Conservation (phyloP, 2,888 invertebrate species). For the Cordilura impudica region DNA sequence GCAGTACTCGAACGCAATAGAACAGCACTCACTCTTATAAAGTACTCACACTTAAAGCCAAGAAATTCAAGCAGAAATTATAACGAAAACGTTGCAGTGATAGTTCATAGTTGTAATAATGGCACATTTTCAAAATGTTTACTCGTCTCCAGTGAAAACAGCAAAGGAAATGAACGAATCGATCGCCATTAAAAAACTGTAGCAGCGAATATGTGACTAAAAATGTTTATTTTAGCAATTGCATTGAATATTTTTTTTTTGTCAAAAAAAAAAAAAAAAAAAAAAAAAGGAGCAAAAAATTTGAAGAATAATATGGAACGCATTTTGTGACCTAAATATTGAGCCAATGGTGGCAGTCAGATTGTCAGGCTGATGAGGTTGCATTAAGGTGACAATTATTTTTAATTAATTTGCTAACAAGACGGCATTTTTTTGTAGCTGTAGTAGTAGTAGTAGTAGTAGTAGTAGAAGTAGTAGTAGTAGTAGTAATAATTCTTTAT, state of each 20-base stretch:
- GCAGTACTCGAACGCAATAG: background rate
- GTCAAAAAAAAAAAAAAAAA: background rate
- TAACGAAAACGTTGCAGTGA: background rate
- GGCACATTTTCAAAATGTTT: slow-evolving; percentile 19
- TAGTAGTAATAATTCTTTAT: too few species aligned
- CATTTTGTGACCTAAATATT: slow-evolving; percentile 40
- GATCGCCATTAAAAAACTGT: background rate
- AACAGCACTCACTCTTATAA: background rate
- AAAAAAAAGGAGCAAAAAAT: too few species aligned
- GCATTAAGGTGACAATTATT: background rate
- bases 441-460: too few species aligned
- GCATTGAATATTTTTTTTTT: slow-evolving; percentile 8
- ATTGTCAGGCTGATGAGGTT: background rate
- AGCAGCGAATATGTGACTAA: background rate
- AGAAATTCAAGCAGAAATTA: background rate
- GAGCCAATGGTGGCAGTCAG: background rate
- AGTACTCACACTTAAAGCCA: background rate
- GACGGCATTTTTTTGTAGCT: too few species aligned
- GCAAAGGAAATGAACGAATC: slow-evolving; percentile 36
- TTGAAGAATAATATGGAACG: slow-evolving; percentile 5
- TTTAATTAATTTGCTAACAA: too few species aligned
- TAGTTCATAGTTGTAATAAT: background rate
- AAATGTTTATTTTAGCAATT: slow-evolving; percentile 39
- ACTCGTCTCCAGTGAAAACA: background rate
- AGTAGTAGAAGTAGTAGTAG: too few species aligned